phyloP scores from a whole-genome alignment of 1,140 invertebrate species.

The Bombus consobrinus region DNA sequence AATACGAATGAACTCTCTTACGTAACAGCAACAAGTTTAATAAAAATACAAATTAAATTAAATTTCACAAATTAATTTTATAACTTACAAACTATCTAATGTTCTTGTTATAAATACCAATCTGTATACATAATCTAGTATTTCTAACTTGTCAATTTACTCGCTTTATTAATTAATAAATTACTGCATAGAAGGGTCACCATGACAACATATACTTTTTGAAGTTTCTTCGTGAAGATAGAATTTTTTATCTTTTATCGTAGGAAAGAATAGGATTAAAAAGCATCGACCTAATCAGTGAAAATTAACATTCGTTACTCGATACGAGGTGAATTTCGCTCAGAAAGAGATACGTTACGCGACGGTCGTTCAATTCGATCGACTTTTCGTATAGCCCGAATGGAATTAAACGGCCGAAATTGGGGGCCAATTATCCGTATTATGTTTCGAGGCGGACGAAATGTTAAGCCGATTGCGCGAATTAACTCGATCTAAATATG shows the following conservation, averaged over 20 bases:
- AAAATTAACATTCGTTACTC: neutral
- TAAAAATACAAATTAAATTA: too few species aligned
- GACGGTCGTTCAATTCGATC: neutral
- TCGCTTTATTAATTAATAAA: neutral
- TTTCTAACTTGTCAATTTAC: neutral
- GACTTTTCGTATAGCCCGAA: neutral
- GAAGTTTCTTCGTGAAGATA: neutral
- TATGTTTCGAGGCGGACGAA: constrained; percentile 20
- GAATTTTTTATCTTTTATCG: neutral
- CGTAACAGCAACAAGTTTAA: neutral
- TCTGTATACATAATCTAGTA: too few species aligned
- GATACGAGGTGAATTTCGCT: neutral
- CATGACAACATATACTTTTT: accelerated
- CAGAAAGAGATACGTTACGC: too few species aligned
- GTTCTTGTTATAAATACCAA: too few species aligned
- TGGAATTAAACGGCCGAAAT: constrained; percentile 41
- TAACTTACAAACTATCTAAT: too few species aligned
- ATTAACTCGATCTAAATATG: constrained; percentile 36
- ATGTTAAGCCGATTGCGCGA: constrained; percentile 36
- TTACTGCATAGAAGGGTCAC: neutral
- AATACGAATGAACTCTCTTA: neutral
- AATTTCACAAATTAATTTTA: too few species aligned
- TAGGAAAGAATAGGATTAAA: neutral
- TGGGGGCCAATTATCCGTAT: constrained; percentile 17
- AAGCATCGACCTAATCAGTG: neutral